Conservation (phyloP, 2,888 invertebrate genomes). For the Eudasyphora cyanicolor region DNA sequence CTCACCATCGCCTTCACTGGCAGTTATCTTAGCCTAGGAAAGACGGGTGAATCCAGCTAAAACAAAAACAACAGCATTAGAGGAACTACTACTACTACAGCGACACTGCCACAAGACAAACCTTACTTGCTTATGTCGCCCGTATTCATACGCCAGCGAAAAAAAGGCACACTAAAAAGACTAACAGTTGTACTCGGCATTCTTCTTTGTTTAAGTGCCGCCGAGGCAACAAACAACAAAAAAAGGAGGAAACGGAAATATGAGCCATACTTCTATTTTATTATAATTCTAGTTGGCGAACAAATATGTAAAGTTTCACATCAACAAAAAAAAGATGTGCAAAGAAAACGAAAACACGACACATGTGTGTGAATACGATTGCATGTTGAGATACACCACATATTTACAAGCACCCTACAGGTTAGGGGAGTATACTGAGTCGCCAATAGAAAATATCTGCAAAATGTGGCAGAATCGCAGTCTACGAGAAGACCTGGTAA, state of each 20-base stretch:
- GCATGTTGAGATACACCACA: background rate
- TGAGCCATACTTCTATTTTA: slow-evolving; percentile 58
- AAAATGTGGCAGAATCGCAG: too few relatives aligned
- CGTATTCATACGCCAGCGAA: background rate
- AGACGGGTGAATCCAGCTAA: slow-evolving; percentile 26
- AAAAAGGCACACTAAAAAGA: slow-evolving; percentile 43
- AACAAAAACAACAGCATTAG: slow-evolving; percentile 4
- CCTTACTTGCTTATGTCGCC: background rate
- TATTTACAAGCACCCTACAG: background rate
- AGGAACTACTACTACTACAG: background rate
- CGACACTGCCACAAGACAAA: slow-evolving; percentile 21
- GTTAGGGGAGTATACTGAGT: too few relatives aligned
- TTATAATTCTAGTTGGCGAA: slow-evolving; percentile 51
- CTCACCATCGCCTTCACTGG: too few relatives aligned
- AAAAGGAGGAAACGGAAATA: slow-evolving; percentile 51
- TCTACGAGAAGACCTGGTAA: too few relatives aligned
- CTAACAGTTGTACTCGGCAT: slow-evolving; percentile 45
- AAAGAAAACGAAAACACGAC: background rate
- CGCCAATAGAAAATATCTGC: too few relatives aligned
- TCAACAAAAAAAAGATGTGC: too few relatives aligned
- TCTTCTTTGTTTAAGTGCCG: slow-evolving; percentile 49
- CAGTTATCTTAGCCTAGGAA: slow-evolving; percentile 27
- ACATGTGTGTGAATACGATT: background rate
- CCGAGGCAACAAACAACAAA: background rate
- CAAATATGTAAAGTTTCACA: background rate